Conservation (phyloP, 2,888 invertebrate species). For the Parnassius orleans region DNA sequence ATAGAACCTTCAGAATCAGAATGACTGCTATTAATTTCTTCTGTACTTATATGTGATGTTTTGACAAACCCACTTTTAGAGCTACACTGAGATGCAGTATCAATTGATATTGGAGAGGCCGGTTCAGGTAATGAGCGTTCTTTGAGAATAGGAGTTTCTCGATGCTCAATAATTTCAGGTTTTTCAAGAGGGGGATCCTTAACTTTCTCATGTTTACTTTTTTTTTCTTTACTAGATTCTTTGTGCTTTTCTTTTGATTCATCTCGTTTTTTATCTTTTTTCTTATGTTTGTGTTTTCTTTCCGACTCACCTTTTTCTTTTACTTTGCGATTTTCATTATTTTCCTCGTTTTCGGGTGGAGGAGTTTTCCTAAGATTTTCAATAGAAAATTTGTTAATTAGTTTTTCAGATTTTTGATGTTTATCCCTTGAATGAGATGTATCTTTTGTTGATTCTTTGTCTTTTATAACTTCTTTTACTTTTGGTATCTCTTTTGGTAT, state of each 20-base stretch:
- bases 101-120: constrained; percentile 72
- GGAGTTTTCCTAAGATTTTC: constrained; percentile 75
- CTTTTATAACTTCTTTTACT: constrained; percentile 58
- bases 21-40: constrained; percentile 66
- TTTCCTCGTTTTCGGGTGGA: constrained; percentile 61
- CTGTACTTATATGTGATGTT: constrained; percentile 55
- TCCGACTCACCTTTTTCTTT: constrained; percentile 78
- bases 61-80: constrained; percentile 72
- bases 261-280: constrained; percentile 84
- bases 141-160: constrained; percentile 66
- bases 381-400: constrained; percentile 70
- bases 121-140: constrained; percentile 64
- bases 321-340: constrained; percentile 59
- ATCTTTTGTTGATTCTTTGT: constrained; percentile 58
- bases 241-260: constrained; percentile 83
- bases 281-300: constrained; percentile 82
- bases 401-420: constrained; percentile 60
- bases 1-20: constrained; percentile 74
- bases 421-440: constrained; percentile 62
- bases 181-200: constrained; percentile 72
- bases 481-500: constrained; percentile 55
- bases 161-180: constrained; percentile 69
- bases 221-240: constrained; percentile 75
- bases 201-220: constrained; percentile 79
- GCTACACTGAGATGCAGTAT: constrained; percentile 76